These are phyloP conservation scores for Scolanthus callimorphus DNA, from an alignment of 92 coral and sea anemone species.

Conservation along the genomic window DNA sequence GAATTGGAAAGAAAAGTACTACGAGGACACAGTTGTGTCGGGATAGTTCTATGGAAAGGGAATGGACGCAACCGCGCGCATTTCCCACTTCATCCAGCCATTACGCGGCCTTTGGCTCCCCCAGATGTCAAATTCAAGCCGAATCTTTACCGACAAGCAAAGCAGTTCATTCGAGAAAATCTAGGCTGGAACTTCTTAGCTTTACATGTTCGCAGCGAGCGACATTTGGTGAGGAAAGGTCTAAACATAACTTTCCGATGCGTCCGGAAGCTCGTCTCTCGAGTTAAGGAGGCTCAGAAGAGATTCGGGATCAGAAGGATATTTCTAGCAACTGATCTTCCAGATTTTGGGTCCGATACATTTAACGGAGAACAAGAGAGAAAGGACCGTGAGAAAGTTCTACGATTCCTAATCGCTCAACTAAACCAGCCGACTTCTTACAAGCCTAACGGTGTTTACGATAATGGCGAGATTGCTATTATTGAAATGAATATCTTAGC, in stretches of 20 bases:
- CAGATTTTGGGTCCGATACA: constrained; percentile 92
- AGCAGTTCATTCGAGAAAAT: constrained; percentile 45
- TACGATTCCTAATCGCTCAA: constrained; percentile 34
- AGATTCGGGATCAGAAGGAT: constrained; percentile 35
- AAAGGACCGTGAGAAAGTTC: constrained; percentile 55
- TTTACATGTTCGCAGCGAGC: constrained; percentile 88
- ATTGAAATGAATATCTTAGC: constrained; percentile 94
- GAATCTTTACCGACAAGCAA: constrained; percentile 60
- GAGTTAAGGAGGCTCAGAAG: constrained; percentile 55
- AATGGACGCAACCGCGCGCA: constrained; percentile 68
- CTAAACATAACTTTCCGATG: constrained; percentile 78
- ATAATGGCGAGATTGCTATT: constrained; percentile 86
- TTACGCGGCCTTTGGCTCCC: constrained; percentile 57
- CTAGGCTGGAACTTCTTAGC: constrained; percentile 71
- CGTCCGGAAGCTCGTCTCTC: constrained; percentile 62
- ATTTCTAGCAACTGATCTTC: constrained; percentile 87
- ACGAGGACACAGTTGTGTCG: constrained; percentile 81
- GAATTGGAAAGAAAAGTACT: constrained; percentile 78
- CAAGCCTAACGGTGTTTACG: constrained; percentile 61
- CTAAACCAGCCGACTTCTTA: constrained; percentile 66
- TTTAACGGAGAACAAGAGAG: constrained; percentile 39
- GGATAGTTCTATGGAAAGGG: constrained; percentile 94
- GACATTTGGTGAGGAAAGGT: constrained; percentile 79
- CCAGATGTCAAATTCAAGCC: constrained; percentile 76
- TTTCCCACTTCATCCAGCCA: constrained; percentile 60